These are phyloP conservation scores for Papilio gigon DNA, from an alignment of 2,888 invertebrate species.

Conservation along the genomic window DNA sequence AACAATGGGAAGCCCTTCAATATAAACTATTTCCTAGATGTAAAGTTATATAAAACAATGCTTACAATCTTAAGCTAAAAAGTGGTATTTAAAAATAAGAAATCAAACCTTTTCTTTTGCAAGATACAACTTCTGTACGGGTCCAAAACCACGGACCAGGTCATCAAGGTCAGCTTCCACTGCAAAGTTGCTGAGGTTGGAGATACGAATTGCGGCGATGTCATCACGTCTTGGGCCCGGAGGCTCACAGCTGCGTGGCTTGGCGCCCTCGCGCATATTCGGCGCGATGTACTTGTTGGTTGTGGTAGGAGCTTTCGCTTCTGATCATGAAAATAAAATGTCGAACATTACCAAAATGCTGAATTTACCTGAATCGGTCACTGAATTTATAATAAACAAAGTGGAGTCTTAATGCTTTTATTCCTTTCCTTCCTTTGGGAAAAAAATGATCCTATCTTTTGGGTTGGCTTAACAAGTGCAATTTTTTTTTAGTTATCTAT, in stretches of 20 bases:
- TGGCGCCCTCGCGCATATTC: constrained; percentile 93
- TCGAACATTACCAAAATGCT: background rate
- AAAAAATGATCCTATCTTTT: background rate
- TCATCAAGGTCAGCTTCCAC: constrained; percentile 97
- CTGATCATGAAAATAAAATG: constrained; percentile 48
- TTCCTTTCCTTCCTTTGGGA: no score
- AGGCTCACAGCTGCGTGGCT: constrained; percentile 76
- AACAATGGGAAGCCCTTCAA: background rate
- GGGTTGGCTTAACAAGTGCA: no score
- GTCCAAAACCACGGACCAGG: constrained; percentile 96
- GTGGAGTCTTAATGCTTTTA: no score
- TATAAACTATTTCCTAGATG: background rate
- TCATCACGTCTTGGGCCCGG: constrained; percentile 90
- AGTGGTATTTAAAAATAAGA: background rate
- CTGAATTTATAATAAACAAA: no score
- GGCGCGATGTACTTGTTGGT: constrained; percentile 93
- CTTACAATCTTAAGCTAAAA: background rate
- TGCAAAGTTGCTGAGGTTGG: constrained; percentile 98
- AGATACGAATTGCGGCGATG: constrained; percentile 96
- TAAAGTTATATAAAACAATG: background rate
- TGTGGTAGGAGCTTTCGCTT: constrained; percentile 74
- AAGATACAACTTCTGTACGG: constrained; percentile 95
- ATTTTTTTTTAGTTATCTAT: no score
- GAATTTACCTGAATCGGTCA: background rate
- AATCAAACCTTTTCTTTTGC: constrained; percentile 91